Base-by-base conservation (phyloP, 2,113 vertebrate species). In the Pterocles gutturalis region DNA sequence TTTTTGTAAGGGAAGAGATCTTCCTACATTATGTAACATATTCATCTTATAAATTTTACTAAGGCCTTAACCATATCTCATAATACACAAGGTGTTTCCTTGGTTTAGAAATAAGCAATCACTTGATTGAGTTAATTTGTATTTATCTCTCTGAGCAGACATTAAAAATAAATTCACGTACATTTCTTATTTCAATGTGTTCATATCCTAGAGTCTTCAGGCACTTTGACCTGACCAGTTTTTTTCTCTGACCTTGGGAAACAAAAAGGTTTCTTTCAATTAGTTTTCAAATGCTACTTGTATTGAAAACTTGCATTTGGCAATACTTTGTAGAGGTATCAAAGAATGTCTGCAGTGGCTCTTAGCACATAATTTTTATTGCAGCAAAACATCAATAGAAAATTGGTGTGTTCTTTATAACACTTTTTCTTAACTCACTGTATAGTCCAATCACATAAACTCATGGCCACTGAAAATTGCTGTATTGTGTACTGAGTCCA, bases 381-480 rank as follows among this genome's bases (percentile, higher is more conserved):
- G 62, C 29, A 54, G 8, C 11, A 67, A 61, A 73, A 29, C 64
- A 67, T 33, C 13, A 80, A 45, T 13, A 78, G 43, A 71, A 77
- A 78, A 90, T 31, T 11, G 7, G 1, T 7, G 1, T 25, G 11
- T 43, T 81, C 22, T 73, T 83, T 45, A 14, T 26, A 43, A 76
- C 79, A 28, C 1, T 3, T 66, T 78, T 79, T 51, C n/a, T 64
- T 71, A 53, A 73, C 8, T 51, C 20, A 13, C 13, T 54, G 5
- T 53, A 13, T 46, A 43, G 31, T 61, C n/a, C 24, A 31, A 22
- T 70, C 54, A 26, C 14, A 69, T 54, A 72, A 94, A 10, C 15
- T 54, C 18, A 46, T 0, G 0, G 2, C 13, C 3, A 0, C 43
- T 64, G 29, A 77, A 90, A 90, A 62, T 64, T 16, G 54, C 43